Evolutionary conservation across 2,113 vertebrate species (phyloP).

Genomic region (Leucosticte australis): DNA sequence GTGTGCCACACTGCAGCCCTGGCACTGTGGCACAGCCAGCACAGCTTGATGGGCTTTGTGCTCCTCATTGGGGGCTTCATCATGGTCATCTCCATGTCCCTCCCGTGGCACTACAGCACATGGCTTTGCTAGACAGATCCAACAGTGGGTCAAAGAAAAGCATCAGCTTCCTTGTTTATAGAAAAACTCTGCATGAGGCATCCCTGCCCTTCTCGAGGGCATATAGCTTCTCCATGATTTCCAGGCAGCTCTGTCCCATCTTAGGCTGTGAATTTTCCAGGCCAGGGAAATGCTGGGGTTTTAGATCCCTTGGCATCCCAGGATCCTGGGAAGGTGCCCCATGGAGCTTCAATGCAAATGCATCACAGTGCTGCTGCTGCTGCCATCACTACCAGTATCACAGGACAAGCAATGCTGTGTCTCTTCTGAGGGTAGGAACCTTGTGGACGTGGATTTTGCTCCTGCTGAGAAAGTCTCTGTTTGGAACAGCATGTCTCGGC

Average conservation of each 20-base stretch:
- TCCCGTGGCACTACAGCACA: accelerated
- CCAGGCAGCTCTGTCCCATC: neutral
- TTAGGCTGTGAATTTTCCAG: neutral
- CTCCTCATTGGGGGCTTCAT: neutral
- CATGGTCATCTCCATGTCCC: neutral
- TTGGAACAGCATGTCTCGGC: neutral
- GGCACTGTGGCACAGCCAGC: accelerated
- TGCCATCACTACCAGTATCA: neutral
- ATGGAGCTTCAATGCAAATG: neutral
- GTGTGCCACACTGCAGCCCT: accelerated
- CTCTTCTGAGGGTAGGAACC: neutral
- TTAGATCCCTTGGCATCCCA: neutral
- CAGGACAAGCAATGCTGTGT: neutral
- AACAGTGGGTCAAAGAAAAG: neutral
- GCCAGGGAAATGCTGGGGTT: neutral
- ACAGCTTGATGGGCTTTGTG: neutral
- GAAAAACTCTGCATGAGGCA: neutral
- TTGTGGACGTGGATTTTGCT: neutral
- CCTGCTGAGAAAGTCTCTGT: neutral
- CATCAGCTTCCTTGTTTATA: neutral
- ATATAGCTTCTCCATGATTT: neutral
- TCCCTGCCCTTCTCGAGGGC: neutral
- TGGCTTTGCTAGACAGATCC: neutral
- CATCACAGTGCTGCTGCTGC: neutral
- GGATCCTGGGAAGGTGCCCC: neutral